Percentiles rank a stretch among this genome's conserved stretches.
phyloP scores from a whole-genome alignment of 2,797 vertebrate species.

The Schizopygopsis pylzovi region DNA sequence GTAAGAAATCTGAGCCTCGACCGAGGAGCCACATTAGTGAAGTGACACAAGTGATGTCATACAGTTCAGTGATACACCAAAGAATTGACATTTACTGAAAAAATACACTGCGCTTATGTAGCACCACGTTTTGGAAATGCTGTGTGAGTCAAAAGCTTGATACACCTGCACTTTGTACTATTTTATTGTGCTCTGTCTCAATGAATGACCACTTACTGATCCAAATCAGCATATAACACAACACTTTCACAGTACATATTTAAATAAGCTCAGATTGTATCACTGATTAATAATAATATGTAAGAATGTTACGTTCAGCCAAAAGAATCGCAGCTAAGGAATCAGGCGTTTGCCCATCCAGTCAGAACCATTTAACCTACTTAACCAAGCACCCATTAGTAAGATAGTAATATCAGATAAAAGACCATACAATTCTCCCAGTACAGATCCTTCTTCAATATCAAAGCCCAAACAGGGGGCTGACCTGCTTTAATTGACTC shows the following conservation, averaged over 20 bases:
- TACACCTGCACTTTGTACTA: neutral
- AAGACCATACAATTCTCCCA: conserved; percentile 42
- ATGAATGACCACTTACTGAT: neutral
- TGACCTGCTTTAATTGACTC: conserved; percentile 37
- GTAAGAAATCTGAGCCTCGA: conserved; percentile 35
- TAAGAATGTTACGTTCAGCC: neutral
- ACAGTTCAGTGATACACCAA: conserved; percentile 12
- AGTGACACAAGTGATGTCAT: conserved; percentile 39
- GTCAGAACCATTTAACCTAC: conserved; percentile 36
- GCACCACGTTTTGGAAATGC: conserved; percentile 3
- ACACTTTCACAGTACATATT: neutral
- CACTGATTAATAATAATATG: neutral
- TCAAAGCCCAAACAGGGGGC: conserved; percentile 19
- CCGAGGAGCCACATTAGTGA: conserved; percentile 28
- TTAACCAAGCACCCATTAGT: conserved; percentile 20
- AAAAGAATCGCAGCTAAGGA: conserved; percentile 14
- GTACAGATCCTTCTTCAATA: neutral
- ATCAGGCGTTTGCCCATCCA: conserved; percentile 14
- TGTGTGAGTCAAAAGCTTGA: neutral
- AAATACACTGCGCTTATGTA: neutral
- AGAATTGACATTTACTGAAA: neutral
- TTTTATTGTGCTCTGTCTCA: neutral
- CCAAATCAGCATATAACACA: neutral
- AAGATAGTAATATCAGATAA: conserved; percentile 24
- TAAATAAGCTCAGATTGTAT: neutral